phyloP scores from a whole-genome alignment of 2,888 invertebrate species.

The Invenusta paracnida region DNA sequence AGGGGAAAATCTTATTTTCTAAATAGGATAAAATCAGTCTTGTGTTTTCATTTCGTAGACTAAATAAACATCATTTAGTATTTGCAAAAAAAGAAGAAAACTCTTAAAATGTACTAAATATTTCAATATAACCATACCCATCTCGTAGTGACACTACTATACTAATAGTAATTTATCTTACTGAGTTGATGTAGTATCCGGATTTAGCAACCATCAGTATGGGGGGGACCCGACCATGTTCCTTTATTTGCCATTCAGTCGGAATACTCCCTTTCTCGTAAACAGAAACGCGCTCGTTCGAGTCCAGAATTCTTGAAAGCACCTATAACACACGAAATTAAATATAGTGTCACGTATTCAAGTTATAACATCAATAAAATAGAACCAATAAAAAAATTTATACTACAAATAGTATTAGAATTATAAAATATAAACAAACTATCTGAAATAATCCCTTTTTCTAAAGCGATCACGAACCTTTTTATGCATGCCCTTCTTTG shows the following conservation, averaged over 20 bases:
- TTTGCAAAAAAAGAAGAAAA: too few species aligned
- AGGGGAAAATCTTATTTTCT: too few species aligned
- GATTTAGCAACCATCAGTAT: constrained; percentile 28
- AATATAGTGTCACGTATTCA: background rate
- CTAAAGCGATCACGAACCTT: background rate
- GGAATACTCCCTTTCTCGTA: background rate
- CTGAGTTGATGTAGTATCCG: constrained; percentile 25
- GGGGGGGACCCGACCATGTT: background rate
- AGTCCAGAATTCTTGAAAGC: background rate
- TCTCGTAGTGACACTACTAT: too few species aligned
- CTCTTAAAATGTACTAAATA: too few species aligned
- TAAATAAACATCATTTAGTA: too few species aligned
- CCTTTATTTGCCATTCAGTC: background rate
- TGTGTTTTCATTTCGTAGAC: too few species aligned
- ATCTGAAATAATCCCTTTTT: too few species aligned
- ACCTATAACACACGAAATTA: background rate
- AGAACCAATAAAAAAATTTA: background rate
- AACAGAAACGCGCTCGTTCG: background rate
- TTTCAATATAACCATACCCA: too few species aligned
- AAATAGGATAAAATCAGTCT: too few species aligned
- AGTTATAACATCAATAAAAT: background rate
- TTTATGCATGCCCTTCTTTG: background rate
- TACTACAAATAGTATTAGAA: background rate
- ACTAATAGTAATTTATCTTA: too few species aligned
- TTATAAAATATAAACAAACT: background rate